Evolutionary conservation across 2,113 vertebrate genomes (phyloP), one percentile per base, ranked within the genome.

Genomic region (Nanorana parkeri): DNA sequence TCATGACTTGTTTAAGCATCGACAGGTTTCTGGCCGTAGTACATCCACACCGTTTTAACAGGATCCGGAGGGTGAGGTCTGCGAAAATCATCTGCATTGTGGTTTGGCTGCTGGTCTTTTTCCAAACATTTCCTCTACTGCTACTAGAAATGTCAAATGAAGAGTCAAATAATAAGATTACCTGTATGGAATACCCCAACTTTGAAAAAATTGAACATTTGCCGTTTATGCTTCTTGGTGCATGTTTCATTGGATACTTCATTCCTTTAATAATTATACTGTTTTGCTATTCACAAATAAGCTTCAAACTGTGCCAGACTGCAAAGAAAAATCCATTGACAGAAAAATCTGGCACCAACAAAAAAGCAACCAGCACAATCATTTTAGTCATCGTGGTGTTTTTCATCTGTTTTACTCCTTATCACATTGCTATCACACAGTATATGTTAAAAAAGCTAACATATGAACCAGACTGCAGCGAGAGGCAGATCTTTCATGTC

Each of bases 161-260:
- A 3, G 94, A 96, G 84, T 5, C 5, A 0, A 87, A 84, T 3
- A 87, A 68, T 76, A 91, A 80, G 87, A 92, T 90, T 83, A 97
- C 96, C 0, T 99, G 98, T 83, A 99, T 99, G 97, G 97, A 99
- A 88, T 99, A 99, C 68, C 96, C 97, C 75, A 97, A 94, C 89
- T 97, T 98, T 54, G 97, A 99, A 83, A 87, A 75, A 47, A 89
- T 94, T 2, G 16, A 88, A 6, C 78, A 93, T 60, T 91, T 99
- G 3, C 95, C 96, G 28, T 72, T 86, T 68, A 94, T 94, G 10
- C 94, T 99, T 72, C 96, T 99, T 0, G 96, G 92, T 0, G 98
- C 92, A 0, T 97, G 98, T 63, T 87, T 96, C 74, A 55, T 99
- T 8, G 97, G 97, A 26, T 99, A 94, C 0, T 66, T 94, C 36